Percentiles rank a stretch among this genome's conserved stretches.
phyloP scores from a whole-genome alignment of 2,888 invertebrate genomes.

The Ophonus ardosiacus region DNA sequence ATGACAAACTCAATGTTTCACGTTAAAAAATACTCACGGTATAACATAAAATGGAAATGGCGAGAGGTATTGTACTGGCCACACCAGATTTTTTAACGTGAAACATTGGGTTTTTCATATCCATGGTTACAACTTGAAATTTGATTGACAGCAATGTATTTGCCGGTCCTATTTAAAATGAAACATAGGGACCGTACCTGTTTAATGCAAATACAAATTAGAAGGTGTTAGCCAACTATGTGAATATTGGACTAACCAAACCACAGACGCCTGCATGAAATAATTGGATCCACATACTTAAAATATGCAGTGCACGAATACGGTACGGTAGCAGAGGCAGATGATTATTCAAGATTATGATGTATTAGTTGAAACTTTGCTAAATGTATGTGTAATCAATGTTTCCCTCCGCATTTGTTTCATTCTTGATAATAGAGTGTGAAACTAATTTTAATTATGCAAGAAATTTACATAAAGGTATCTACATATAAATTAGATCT shows the following conservation, averaged over 20 bases:
- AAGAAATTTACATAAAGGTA: neutral
- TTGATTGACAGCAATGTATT: no score
- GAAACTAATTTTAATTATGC: neutral
- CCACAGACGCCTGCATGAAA: neutral
- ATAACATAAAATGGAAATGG: no score
- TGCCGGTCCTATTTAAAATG: no score
- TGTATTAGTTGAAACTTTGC: neutral
- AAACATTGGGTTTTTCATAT: no score
- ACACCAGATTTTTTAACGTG: no score
- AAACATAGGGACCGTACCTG: no score
- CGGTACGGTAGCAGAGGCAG: neutral
- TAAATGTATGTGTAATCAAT: neutral
- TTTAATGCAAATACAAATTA: no score
- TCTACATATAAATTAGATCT: neutral
- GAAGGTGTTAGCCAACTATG: neutral
- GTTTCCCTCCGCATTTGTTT: neutral
- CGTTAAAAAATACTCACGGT: no score
- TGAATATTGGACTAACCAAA: neutral
- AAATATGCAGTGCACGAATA: conserved; percentile 6
- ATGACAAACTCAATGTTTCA: no score
- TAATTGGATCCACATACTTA: neutral
- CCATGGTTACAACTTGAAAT: no score
- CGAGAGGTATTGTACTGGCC: no score
- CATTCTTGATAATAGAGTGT: neutral
- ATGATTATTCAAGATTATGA: conserved; percentile 3